A percentile compares a stretch with the other conserved stretches of the same genome.
Evolutionary conservation across 2,113 vertebrate species (phyloP).

Genomic region (Vombatus ursinus): DNA sequence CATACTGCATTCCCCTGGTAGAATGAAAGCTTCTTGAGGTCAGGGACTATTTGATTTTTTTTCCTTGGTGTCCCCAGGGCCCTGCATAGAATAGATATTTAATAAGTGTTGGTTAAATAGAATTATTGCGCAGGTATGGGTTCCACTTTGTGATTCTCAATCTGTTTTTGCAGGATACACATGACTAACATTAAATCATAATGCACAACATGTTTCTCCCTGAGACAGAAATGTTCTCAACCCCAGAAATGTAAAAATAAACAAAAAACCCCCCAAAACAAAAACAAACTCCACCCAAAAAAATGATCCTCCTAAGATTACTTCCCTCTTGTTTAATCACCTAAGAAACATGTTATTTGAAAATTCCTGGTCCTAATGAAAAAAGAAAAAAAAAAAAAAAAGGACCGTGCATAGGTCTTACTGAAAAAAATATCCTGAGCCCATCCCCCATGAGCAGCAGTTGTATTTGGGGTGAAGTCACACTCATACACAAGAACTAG

Average conservation of each 20-base stretch:
- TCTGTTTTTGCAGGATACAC: not conserved
- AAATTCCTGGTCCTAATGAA: slow-evolving; percentile 8
- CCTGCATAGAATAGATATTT: not conserved
- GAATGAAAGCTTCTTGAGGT: not conserved
- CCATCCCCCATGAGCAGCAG: not conserved
- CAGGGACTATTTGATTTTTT: not conserved
- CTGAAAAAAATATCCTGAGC: not conserved
- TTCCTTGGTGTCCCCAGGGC: not conserved
- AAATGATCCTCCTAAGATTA: not conserved
- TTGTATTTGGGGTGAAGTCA: not conserved
- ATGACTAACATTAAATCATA: not conserved
- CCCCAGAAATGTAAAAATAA: not conserved
- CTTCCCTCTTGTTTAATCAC: not conserved
- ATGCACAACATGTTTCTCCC: not conserved
- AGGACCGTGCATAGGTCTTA: not conserved
- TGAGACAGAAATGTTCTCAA: not conserved
- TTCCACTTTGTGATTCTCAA: not conserved
- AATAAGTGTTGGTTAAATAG: not conserved
- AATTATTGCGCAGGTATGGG: not conserved
- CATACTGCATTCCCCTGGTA: not conserved
- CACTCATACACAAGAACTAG: not conserved
- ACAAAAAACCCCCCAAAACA: not conserved
- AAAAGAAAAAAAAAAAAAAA: not conserved
- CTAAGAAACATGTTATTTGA: not conserved
- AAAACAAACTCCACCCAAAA: not conserved